Evolutionary conservation across 2,888 invertebrate genomes (phyloP).

Genomic region (Lamproptera curius): DNA sequence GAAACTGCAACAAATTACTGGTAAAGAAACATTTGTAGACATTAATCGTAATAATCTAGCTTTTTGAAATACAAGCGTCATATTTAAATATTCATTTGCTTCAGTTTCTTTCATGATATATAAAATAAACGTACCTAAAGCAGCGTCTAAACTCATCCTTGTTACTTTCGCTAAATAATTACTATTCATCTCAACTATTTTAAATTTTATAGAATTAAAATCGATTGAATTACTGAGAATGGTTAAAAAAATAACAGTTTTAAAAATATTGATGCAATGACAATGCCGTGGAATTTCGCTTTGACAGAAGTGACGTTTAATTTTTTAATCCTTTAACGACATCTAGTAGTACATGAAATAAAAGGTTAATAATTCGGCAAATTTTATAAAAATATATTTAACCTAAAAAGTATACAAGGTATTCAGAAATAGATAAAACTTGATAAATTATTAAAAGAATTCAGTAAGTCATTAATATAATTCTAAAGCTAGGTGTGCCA

Average conservation of each 20-base stretch:
- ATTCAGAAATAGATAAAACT: no score
- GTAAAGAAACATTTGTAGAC: neutral
- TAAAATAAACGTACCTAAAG: constrained; percentile 42
- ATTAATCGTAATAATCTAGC: neutral
- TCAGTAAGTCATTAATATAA: no score
- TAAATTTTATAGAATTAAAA: no score
- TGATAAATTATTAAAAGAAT: no score
- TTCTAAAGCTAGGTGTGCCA: no score
- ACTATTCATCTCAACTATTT: neutral
- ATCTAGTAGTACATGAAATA: neutral
- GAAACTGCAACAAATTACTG: constrained; percentile 55
- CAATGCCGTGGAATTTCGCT: no score
- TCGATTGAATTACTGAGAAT: no score
- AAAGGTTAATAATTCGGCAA: no score
- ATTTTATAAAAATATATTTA: no score
- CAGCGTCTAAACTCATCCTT: constrained; percentile 55
- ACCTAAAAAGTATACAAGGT: no score
- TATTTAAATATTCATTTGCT: constrained; percentile 42
- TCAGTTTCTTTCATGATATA: constrained; percentile 45
- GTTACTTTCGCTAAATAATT: constrained; percentile 45
- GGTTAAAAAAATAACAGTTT: no score
- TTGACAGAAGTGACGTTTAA: neutral
- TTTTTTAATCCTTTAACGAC: neutral
- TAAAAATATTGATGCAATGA: no score
- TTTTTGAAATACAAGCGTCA: neutral